phyloP scores from a whole-genome alignment of 1,140 invertebrate genomes.

The Halictus rubicundus region DNA sequence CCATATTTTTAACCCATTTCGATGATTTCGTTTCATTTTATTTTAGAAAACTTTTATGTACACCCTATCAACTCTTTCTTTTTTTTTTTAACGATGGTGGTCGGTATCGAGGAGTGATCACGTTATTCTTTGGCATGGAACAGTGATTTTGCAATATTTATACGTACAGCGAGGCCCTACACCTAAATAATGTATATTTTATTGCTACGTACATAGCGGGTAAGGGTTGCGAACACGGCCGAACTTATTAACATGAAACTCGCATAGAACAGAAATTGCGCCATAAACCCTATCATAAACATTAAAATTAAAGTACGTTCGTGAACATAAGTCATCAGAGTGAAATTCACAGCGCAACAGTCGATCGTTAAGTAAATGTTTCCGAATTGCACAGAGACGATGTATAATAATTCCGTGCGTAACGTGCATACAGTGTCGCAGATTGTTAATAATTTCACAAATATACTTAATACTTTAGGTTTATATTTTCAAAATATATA shows the following conservation, averaged over 20 bases:
- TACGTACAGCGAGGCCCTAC: not conserved
- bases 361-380: slow-evolving; percentile 24
- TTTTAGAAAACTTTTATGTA: no score
- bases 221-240: not conserved
- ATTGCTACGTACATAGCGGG: not conserved
- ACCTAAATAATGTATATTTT: slow-evolving; percentile 8
- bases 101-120: no score
- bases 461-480: no score
- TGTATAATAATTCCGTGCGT: not conserved
- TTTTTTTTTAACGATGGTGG: no score
- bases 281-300: slow-evolving; percentile 25
- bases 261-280: slow-evolving; percentile 28
- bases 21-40: not conserved
- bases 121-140: not conserved
- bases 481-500: no score
- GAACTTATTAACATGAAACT: slow-evolving; percentile 38
- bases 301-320: slow-evolving; percentile 34
- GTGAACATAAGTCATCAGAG: slow-evolving; percentile 25
- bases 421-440: not conserved
- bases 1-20: no score
- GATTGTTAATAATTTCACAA: not conserved
- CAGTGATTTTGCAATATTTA: not conserved
- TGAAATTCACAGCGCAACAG: slow-evolving; percentile 8
- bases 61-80: no score
- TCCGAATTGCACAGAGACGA: not conserved